Percentiles rank a stretch among this genome's conserved stretches.
phyloP scores from a whole-genome alignment of 2,113 vertebrate genomes.

The Hemichromis elongatus region DNA sequence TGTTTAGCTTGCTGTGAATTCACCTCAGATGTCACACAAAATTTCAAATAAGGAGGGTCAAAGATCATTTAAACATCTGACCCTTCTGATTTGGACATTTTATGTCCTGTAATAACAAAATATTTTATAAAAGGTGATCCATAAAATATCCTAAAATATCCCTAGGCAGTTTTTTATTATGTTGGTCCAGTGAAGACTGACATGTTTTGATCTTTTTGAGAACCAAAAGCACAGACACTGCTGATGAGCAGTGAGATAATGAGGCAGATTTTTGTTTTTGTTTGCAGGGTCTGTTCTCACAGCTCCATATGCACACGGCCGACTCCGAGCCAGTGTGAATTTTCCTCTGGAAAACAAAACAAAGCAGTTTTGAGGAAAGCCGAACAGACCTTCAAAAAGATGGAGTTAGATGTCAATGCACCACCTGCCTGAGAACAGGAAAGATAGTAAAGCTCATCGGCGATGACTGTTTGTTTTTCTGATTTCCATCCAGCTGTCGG shows the following conservation, averaged over 20 bases:
- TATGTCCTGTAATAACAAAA: neutral
- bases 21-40: neutral
- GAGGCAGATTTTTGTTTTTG: neutral
- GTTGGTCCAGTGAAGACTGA: neutral
- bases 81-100: neutral
- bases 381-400: neutral
- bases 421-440: neutral
- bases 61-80: neutral
- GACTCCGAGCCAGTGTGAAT: neutral
- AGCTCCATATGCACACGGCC: neutral
- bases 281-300: neutral
- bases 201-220: neutral
- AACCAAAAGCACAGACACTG: neutral
- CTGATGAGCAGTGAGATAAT: neutral
- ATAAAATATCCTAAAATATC: neutral
- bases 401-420: neutral
- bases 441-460: neutral
- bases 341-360: neutral
- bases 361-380: neutral
- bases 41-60: neutral
- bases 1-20: neutral
- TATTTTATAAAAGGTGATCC: neutral
- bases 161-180: neutral
- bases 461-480: neutral
- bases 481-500: neutral